These are phyloP conservation scores for Oegoconia quadripuncta DNA, from an alignment of 2,888 invertebrate genomes.

Conservation along the genomic window DNA sequence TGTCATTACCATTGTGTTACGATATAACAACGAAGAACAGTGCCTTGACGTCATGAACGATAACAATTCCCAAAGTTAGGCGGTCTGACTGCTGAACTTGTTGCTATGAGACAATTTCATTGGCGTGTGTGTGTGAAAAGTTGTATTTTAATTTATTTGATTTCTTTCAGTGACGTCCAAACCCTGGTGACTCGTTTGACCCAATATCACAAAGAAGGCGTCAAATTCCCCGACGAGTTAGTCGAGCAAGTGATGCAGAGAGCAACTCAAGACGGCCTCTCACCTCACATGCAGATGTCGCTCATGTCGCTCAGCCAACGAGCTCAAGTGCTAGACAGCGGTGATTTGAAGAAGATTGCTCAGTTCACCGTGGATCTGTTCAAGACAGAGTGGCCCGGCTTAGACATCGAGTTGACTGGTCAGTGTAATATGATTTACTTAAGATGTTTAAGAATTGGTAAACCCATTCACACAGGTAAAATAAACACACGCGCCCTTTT, in stretches of 20 bases:
- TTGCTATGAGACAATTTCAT: no score
- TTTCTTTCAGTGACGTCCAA: slow-evolving; percentile 43
- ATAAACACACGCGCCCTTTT: no score
- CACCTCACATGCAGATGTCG: slow-evolving; percentile 50
- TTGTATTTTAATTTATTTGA: no score
- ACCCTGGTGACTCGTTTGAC: slow-evolving; percentile 40
- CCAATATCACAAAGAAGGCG: slow-evolving; percentile 54
- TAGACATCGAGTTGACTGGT: slow-evolving; percentile 43
- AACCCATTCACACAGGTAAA: no score
- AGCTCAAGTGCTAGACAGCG: slow-evolving; percentile 25
- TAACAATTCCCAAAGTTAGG: no score
- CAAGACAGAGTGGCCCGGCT: slow-evolving; percentile 45
- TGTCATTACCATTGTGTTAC: no score
- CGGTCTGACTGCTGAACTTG: no score
- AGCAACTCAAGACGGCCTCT: slow-evolving; percentile 34
- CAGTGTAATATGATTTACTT: background rate
- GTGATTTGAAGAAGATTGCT: slow-evolving; percentile 43
- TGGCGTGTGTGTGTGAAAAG: no score
- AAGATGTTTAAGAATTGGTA: background rate
- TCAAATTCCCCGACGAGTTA: slow-evolving; percentile 41
- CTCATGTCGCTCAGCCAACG: slow-evolving; percentile 44
- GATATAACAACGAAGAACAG: no score
- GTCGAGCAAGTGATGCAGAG: slow-evolving; percentile 34
- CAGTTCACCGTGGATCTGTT: slow-evolving; percentile 45
- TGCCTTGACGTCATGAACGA: no score